A percentile compares a stretch with the other conserved stretches of the same genome.
phyloP scores from a whole-genome alignment of 92 coral and sea anemone genomes.

The Epizoanthus ramosus region DNA sequence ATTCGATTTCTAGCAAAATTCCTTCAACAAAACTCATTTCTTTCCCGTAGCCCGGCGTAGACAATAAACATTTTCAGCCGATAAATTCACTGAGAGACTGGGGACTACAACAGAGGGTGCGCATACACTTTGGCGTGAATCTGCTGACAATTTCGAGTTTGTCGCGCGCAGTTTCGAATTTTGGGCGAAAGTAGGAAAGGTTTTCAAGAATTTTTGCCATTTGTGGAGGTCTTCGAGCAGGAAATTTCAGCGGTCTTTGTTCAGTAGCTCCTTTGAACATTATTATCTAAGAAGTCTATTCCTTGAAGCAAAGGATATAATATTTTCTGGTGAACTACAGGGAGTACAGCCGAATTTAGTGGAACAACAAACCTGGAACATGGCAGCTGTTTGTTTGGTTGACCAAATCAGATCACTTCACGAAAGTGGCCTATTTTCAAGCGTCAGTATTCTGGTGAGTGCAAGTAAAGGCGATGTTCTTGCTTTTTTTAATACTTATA shows the following conservation, averaged over 20 bases:
- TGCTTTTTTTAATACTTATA: not conserved
- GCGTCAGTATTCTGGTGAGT: slow-evolving; percentile 77
- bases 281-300: not conserved
- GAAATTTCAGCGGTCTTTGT: no score
- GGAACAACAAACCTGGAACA: slow-evolving; percentile 56
- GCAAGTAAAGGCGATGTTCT: not conserved
- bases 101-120: not conserved
- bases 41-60: no score
- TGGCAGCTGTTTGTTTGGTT: slow-evolving; percentile 57
- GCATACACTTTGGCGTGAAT: not conserved
- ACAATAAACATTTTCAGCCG: no score
- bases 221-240: no score
- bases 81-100: not conserved
- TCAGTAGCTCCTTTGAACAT: not conserved
- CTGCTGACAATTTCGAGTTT: slow-evolving; percentile 16
- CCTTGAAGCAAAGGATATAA: not conserved
- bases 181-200: not conserved
- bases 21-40: slow-evolving; percentile 21
- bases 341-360: not conserved
- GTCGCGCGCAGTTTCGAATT: slow-evolving; percentile 35
- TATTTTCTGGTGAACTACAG: not conserved
- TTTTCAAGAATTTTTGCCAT: no score
- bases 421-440: slow-evolving; percentile 85
- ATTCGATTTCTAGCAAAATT: slow-evolving; percentile 45
- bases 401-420: slow-evolving; percentile 90